Evolutionary conservation across 2,888 invertebrate genomes (phyloP).

Genomic region (Microctonus aethiopoides): DNA sequence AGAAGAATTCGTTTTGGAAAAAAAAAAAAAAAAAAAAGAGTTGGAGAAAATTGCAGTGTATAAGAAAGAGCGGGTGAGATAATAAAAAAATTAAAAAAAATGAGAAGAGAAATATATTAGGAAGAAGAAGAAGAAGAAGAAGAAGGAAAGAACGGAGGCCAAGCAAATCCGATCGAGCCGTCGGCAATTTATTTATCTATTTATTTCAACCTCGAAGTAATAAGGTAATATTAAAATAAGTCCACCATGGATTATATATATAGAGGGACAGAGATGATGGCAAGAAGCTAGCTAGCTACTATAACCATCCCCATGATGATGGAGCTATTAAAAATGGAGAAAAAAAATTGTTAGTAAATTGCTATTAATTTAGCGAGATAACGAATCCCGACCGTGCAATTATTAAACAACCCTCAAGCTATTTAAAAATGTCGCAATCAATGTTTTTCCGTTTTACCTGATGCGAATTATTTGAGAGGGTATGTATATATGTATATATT

Average conservation of each 20-base stretch:
- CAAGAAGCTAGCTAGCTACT: background rate
- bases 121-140: constrained; percentile 30
- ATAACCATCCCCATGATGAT: background rate
- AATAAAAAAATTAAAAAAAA: too few relatives aligned
- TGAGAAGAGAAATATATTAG: background rate
- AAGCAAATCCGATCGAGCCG: constrained; percentile 64
- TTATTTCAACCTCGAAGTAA: constrained; percentile 60
- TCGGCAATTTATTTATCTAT: constrained; percentile 65
- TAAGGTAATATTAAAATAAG: constrained; percentile 66
- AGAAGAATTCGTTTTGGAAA: background rate
- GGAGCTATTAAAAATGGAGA: background rate
- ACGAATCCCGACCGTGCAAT: background rate
- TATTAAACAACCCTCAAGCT: constrained; percentile 5
- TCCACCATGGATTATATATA: constrained; percentile 25
- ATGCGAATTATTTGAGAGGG: too few relatives aligned
- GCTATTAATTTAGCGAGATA: constrained; percentile 3
- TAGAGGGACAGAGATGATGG: background rate
- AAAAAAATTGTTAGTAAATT: constrained; percentile 4
- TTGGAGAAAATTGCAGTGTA: constrained; percentile 13
- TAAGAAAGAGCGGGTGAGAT: background rate
- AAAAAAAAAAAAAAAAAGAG: background rate
- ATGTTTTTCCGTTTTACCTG: background rate
- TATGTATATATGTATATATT: too few relatives aligned
- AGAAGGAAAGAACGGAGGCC: constrained; percentile 42
- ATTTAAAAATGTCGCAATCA: background rate